Conservation (phyloP, 2,797 vertebrate genomes). For the Argya squamiceps region DNA sequence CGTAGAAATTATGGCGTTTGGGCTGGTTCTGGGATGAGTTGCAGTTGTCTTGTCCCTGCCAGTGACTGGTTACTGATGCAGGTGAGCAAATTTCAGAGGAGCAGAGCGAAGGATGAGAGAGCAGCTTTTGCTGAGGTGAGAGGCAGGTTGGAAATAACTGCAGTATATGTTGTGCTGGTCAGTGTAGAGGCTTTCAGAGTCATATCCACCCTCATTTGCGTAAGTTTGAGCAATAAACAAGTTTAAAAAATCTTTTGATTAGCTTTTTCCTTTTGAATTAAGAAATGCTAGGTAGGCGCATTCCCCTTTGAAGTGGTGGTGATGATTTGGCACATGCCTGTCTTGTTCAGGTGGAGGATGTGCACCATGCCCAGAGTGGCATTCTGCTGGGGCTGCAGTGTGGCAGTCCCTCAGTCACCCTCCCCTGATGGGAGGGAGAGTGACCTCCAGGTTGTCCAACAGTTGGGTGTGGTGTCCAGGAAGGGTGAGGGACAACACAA, state of each 20-base stretch:
- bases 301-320: background rate
- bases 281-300: background rate
- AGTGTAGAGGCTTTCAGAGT: background rate
- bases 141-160: background rate
- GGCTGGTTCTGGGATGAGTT: background rate
- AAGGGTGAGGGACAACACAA: background rate
- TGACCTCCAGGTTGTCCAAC: background rate
- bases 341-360: background rate
- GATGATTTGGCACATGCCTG: background rate
- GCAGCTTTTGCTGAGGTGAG: background rate
- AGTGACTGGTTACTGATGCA: background rate
- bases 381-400: background rate
- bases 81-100: background rate
- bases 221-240: background rate
- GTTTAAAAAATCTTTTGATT: background rate
- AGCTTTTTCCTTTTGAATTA: background rate
- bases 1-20: background rate
- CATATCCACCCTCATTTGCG: background rate
- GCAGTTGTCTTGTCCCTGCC: background rate
- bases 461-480: background rate
- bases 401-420: fast-evolving
- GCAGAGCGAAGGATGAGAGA: background rate
- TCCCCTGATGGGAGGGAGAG: background rate
- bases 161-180: background rate
- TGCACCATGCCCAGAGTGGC: background rate